A percentile compares a stretch with the other conserved stretches of the same genome.
Evolutionary conservation across 2,797 vertebrate genomes (phyloP).

Genomic region (Crocidura indochinensis): DNA sequence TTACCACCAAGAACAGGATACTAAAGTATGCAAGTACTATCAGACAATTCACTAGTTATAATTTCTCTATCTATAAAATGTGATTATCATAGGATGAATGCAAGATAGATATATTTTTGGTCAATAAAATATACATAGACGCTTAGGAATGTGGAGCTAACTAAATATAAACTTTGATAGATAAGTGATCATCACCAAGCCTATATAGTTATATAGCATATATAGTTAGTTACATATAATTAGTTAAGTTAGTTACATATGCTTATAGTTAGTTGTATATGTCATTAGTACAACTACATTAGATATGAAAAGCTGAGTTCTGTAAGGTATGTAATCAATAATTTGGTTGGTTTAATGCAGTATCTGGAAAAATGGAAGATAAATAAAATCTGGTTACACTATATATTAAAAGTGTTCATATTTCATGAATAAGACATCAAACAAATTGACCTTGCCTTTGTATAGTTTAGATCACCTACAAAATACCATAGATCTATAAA

Average conservation of each 20-base stretch:
- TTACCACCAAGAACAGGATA: background rate
- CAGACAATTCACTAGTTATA: background rate
- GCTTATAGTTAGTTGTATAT: background rate
- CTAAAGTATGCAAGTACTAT: background rate
- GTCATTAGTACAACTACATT: background rate
- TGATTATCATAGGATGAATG: background rate
- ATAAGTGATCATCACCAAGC: background rate
- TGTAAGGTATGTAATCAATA: background rate
- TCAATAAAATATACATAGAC: background rate
- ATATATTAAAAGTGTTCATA: background rate
- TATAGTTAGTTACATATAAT: background rate
- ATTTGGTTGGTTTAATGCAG: background rate
- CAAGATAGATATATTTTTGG: background rate
- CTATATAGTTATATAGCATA: background rate
- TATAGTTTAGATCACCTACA: background rate
- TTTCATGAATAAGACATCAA: slow-evolving; percentile 20
- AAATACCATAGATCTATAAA: background rate
- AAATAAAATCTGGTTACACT: background rate
- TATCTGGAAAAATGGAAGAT: background rate
- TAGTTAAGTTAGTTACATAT: no score
- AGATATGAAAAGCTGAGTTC: background rate
- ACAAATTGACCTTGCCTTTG: background rate
- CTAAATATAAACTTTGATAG: background rate
- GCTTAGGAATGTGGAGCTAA: background rate
- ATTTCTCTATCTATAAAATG: background rate